A percentile compares a stretch with the other conserved stretches of the same genome.
Conservation (phyloP, 1,140 invertebrate species). For the Ips typographus region DNA sequence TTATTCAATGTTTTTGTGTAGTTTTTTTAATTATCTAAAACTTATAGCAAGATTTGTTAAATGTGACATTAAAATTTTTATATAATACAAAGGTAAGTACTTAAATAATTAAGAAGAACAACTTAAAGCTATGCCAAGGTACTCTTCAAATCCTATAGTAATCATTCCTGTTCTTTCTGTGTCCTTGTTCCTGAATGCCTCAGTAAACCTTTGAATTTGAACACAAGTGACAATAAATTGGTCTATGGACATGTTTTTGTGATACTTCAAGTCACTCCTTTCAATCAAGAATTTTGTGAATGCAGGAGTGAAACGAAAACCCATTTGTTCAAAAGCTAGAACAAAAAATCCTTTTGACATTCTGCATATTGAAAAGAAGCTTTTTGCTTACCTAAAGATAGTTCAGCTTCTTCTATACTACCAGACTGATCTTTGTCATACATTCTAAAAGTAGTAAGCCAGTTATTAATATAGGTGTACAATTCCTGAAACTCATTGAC, state of each 20-base stretch:
- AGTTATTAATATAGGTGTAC: constrained; percentile 87
- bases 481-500: constrained; percentile 82
- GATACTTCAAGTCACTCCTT: constrained; percentile 64
- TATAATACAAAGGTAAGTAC: constrained; percentile 8
- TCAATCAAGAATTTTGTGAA: constrained; percentile 74
- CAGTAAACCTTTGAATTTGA: constrained; percentile 82
- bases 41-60: not conserved
- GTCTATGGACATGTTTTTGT: constrained; percentile 74
- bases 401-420: constrained; percentile 77
- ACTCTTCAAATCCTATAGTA: constrained; percentile 83
- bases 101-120: constrained; percentile 54
- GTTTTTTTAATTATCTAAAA: constrained; percentile 5
- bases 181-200: constrained; percentile 77
- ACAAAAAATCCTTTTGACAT: constrained; percentile 26
- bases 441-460: constrained; percentile 78
- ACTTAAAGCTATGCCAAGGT: constrained; percentile 72
- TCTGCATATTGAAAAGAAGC: not conserved
- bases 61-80: not conserved
- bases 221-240: constrained; percentile 87
- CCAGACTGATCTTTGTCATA: constrained; percentile 84
- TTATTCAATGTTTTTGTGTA: not conserved
- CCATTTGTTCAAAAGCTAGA: constrained; percentile 82
- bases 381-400: constrained; percentile 64
- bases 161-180: constrained; percentile 73
- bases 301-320: constrained; percentile 78